Evolutionary conservation across 2,888 invertebrate genomes (phyloP).

Genomic region (Tholera decimalis): DNA sequence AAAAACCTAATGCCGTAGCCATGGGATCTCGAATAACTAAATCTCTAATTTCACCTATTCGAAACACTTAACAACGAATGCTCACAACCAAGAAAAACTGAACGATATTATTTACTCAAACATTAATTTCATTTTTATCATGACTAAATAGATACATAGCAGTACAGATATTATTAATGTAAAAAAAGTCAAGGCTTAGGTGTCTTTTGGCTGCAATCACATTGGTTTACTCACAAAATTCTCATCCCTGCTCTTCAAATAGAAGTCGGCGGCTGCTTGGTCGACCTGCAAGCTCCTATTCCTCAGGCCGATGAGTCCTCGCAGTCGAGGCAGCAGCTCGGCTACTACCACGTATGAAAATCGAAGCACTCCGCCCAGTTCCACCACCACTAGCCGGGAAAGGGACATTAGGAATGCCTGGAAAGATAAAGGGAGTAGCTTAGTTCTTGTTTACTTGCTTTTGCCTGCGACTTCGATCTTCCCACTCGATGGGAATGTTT

Average conservation of each 20-base stretch:
- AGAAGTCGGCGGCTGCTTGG: conserved; percentile 75
- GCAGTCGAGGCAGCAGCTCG: conserved; percentile 92
- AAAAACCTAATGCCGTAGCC: too few relatives aligned
- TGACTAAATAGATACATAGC: too few relatives aligned
- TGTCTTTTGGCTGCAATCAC: too few relatives aligned
- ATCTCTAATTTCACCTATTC: too few relatives aligned
- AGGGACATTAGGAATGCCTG: conserved; percentile 91
- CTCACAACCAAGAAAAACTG: too few relatives aligned
- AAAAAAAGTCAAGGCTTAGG: too few relatives aligned
- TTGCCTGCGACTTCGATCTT: neutral
- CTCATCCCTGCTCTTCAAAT: conserved; percentile 68
- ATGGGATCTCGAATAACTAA: too few relatives aligned
- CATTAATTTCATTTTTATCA: too few relatives aligned
- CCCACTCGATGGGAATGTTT: too few relatives aligned
- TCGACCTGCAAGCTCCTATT: conserved; percentile 72
- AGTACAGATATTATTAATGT: too few relatives aligned
- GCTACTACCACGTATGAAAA: conserved; percentile 94
- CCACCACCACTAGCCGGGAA: conserved; percentile 90
- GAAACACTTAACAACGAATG: too few relatives aligned
- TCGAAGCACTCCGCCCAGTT: conserved; percentile 92
- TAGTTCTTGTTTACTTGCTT: neutral
- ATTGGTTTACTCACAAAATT: conserved; percentile 82
- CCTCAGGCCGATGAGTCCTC: conserved; percentile 78
- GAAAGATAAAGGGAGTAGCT: neutral
- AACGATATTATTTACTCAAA: too few relatives aligned